Evolutionary conservation across 2,888 invertebrate species (phyloP), one percentile per base, ranked within the genome.

Genomic region (Xestia rhomboidea): DNA sequence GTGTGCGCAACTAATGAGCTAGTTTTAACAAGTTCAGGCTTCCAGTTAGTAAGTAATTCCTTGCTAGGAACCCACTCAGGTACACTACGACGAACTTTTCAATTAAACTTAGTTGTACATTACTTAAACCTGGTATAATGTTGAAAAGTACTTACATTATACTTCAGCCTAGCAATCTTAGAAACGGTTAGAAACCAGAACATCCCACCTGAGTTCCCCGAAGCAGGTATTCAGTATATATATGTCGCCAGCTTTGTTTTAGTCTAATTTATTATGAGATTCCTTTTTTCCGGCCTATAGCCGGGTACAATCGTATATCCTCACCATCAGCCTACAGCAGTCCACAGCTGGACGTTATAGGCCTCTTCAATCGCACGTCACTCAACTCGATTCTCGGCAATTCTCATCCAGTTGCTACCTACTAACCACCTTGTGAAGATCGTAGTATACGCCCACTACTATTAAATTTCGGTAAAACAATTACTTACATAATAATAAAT

Each of bases 61-160:
- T 21, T 21, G 44, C 46, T n/a, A 30, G 18, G 10, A n/a, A 30
- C 21, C 63, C 63, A 3, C 63, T 41, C 62, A 57, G 54, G 46
- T 49, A 18, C 38, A 30, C 24, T 46, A 27, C 6, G 6, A 6
- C 18, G 15, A 71, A 68, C 34, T 77, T 67, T 75, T 75, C 76
- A 67, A 60, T 81, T 69, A 44, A 75, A 80, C 60, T 60, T 66
- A 78, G 38, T 77, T 78, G 10, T 18, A 70, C 38, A 6, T 46
- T 24, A 57, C n/a, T 57, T 34, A 13, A 63, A 44, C n/a, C 24
- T 54, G 38, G 34, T 63, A 64, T 57, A 81, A 30, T 51, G 38
- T 67, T 79, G 70, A 62, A 38, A 70, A 70, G 69, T 34, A 44
- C 38, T 38, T 11, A 44, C 30, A 34, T 44, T 44, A 54, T 66